Base-by-base conservation (phyloP, 2,797 vertebrate species). In the Anguilla obscura region DNA sequence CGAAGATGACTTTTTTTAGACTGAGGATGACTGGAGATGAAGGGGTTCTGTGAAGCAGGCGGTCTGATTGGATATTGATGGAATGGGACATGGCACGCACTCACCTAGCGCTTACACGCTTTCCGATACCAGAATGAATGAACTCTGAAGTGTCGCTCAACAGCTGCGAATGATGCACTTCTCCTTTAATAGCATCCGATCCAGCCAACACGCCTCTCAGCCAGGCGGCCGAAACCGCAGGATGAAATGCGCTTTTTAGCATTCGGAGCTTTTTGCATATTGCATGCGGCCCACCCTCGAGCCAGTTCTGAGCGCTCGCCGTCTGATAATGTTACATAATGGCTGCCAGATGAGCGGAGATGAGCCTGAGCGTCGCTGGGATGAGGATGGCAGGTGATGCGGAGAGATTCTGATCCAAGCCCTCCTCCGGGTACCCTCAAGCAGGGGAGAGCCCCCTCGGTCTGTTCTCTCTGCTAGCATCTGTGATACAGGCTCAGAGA, bases 191-290 rank as follows among this genome's bases (percentile, higher is more conserved):
- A 76, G 3, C 18, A 76, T 40, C 33, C 16, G 36, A 76, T 45
- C 1, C 74, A 14, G 69, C 30, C 33, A 74, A 18, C 40, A 21
- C 33, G 8, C 30, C 74, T 76, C 74, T 76, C 33, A 76, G 74
- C 74, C 7, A 18, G 33, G 74, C 33, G 3, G 0, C 12, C 48
- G 76, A 74, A 76, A 40, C 12, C 36, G n/a, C 24, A 86, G 86
- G 89, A n/a, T 33, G 60, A 89, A 93, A 94, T 89, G 89, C 90
- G 91, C 92, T 94, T 91, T 86, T 88, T 33, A 71, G 69, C n/a
- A 30, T 30, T 30, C 89, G 90, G 91, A 90, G 89, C 88, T 90
- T 95, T 91, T 94, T 96, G 87, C 94, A 96, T 96, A 94, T 93
- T 95, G 91, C 89, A 95, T 93, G 83, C 83, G 60, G 85, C 89